Evolutionary conservation across 2,113 vertebrate genomes (phyloP).

Genomic region (Polypterus bichir): DNA sequence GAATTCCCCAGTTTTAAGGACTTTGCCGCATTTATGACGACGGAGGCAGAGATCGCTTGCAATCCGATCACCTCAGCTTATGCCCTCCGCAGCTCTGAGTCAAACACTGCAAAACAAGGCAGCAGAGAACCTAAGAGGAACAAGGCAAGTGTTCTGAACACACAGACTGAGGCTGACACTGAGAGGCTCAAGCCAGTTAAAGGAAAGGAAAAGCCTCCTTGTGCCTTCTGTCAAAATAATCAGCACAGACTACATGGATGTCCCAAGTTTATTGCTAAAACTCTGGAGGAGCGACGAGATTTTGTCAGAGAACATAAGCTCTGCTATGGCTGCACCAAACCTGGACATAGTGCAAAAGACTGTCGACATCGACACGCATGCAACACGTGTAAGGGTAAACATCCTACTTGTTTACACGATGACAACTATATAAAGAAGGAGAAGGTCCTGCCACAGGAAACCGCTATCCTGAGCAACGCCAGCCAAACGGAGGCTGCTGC

Average conservation of each 20-base stretch:
- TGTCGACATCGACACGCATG: too few relatives aligned
- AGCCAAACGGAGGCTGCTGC: too few relatives aligned
- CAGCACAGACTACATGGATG: neutral
- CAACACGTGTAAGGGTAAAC: too few relatives aligned
- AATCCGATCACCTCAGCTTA: conserved; percentile 9
- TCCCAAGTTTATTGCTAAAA: conserved; percentile 1
- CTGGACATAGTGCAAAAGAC: too few relatives aligned
- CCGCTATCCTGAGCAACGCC: too few relatives aligned
- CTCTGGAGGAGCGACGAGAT: neutral
- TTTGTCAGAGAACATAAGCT: too few relatives aligned
- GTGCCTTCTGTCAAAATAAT: neutral
- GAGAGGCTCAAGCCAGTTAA: conserved; percentile 2
- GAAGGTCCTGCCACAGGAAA: too few relatives aligned
- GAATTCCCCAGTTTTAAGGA: conserved; percentile 11
- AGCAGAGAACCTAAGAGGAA: conserved; percentile 1
- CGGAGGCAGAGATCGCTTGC: conserved; percentile 3
- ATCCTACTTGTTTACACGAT: too few relatives aligned
- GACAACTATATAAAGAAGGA: too few relatives aligned
- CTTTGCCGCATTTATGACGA: conserved; percentile 3
- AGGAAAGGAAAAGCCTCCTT: neutral
- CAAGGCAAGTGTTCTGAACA: conserved; percentile 6
- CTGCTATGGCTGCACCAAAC: too few relatives aligned
- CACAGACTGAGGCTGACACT: conserved; percentile 6
- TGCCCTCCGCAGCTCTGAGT: conserved; percentile 1
- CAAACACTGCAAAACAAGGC: neutral